Conservation (phyloP, 2,797 vertebrate genomes). For the Coilia nasus region DNA sequence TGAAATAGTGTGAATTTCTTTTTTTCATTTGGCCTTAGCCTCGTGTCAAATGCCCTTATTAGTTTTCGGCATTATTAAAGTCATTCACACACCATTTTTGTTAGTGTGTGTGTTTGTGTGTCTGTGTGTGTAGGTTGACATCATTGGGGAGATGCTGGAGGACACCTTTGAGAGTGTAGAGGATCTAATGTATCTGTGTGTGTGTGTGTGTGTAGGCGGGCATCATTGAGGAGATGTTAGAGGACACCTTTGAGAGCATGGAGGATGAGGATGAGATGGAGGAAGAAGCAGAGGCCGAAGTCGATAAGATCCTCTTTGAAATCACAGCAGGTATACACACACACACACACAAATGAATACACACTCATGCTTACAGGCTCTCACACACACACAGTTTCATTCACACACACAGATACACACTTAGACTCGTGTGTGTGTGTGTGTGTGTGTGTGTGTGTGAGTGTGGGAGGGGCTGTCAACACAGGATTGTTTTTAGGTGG, state of each 20-base stretch:
- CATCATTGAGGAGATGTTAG: constrained; percentile 98
- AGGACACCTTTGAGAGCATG: constrained; percentile 95
- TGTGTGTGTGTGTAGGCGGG: constrained; percentile 59
- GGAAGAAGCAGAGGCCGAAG: constrained; percentile 91
- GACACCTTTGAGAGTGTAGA: constrained; percentile 96
- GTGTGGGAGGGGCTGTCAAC: background rate
- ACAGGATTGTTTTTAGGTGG: constrained; percentile 58
- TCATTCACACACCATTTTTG: too few species aligned
- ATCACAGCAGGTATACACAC: constrained; percentile 89
- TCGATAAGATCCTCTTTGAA: constrained; percentile 96
- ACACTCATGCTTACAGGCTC: background rate
- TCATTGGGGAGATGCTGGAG: constrained; percentile 93
- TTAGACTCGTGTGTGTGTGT: background rate
- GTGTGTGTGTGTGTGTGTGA: background rate
- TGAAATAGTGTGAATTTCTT: too few species aligned
- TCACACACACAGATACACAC: background rate
- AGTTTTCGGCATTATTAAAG: too few species aligned
- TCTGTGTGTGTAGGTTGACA: constrained; percentile 66
- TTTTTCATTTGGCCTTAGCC: too few species aligned
- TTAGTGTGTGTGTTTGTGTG: background rate
- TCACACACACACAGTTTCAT: background rate
- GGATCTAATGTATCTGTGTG: constrained; percentile 61
- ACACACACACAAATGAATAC: background rate
- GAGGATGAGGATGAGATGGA: constrained; percentile 98
- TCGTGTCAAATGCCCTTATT: too few species aligned